Base-by-base conservation (phyloP, 1,140 invertebrate species). In the Pseudomyrmex concolor region DNA sequence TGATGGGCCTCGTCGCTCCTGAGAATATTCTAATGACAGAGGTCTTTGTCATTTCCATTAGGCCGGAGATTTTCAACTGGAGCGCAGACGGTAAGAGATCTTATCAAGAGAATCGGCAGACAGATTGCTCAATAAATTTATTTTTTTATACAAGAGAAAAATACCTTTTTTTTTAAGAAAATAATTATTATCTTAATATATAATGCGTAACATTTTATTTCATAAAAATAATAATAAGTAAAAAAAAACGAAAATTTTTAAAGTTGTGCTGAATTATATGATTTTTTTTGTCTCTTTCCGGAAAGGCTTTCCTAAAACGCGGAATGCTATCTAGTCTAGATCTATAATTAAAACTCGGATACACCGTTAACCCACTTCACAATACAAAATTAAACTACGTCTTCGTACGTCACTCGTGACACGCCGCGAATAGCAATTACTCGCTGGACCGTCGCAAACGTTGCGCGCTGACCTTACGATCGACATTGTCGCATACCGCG, bases 41-140 rank as follows among this genome's bases (percentile, higher is more conserved):
- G 89, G 94, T 95, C 22, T 95, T 95, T 89, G 91, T 95, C 59
- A 92, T 95, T 84, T 92, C 94, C 5, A 92, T 95, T 82, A 92
- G 90, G 48, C 94, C 95, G 3, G 91, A 93, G 51, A 92, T 92
- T 74, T 95, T 95, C 89, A 92, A 95, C 71, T 95, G 95, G 95
- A 94, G 84, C 57, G 86, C 90, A 43, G 89, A 92, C 86, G 93
- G 94, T 95, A 92, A 94, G 89, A 57, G 13, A 48, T 70, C 48
- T 17, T 59, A 12, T 59, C 7, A 19, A 34, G 34, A 34, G 34
- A 34, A 34, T 34, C 34, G 34, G 34, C 34, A 34, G 34, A 34
- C 34, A 34, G 5, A 34, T 34, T 34, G 4, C 34, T 0, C 0
- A 34, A 34, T 5, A 34, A 7, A 34, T 34, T 34, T 5, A 34